Evolutionary conservation across 2,888 invertebrate species (phyloP).

Genomic region (Cephonodes hylas): DNA sequence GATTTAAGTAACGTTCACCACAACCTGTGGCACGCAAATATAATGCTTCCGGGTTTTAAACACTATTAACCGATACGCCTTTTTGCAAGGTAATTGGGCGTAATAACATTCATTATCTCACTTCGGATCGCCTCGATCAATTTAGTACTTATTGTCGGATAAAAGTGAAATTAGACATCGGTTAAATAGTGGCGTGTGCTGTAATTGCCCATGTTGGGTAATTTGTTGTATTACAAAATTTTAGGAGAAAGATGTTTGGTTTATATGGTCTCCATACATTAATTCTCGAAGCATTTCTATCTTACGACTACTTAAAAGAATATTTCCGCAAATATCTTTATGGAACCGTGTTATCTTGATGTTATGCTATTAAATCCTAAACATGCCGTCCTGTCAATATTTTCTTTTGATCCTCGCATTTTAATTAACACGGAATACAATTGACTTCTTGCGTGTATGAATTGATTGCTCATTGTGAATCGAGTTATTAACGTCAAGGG

Average conservation of each 20-base stretch:
- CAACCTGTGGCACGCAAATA: slow-evolving; percentile 24
- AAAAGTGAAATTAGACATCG: slow-evolving; percentile 36
- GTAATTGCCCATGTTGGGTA: slow-evolving; percentile 9
- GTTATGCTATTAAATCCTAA: neutral
- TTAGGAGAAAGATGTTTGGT: neutral
- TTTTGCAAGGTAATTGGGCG: slow-evolving; percentile 31
- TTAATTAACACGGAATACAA: slow-evolving; percentile 1
- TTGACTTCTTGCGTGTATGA: neutral
- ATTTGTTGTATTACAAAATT: neutral
- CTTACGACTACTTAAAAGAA: too few relatives aligned
- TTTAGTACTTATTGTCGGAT: slow-evolving; percentile 38
- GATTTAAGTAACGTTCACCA: slow-evolving; percentile 2
- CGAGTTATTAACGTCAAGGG: slow-evolving; percentile 51
- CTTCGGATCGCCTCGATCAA: slow-evolving; percentile 36
- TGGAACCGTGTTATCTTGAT: too few relatives aligned
- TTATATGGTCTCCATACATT: too few relatives aligned
- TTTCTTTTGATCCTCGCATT: neutral
- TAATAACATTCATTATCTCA: slow-evolving; percentile 44
- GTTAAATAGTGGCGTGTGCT: slow-evolving; percentile 23
- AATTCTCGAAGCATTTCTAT: too few relatives aligned
- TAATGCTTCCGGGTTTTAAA: slow-evolving; percentile 52
- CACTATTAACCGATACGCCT: slow-evolving; percentile 34
- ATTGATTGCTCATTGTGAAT: slow-evolving; percentile 5
- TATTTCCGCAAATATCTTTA: too few relatives aligned
- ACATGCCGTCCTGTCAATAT: neutral